Evolutionary conservation across 1,140 invertebrate genomes (phyloP).

Genomic region (Nixonia krombeini): DNA sequence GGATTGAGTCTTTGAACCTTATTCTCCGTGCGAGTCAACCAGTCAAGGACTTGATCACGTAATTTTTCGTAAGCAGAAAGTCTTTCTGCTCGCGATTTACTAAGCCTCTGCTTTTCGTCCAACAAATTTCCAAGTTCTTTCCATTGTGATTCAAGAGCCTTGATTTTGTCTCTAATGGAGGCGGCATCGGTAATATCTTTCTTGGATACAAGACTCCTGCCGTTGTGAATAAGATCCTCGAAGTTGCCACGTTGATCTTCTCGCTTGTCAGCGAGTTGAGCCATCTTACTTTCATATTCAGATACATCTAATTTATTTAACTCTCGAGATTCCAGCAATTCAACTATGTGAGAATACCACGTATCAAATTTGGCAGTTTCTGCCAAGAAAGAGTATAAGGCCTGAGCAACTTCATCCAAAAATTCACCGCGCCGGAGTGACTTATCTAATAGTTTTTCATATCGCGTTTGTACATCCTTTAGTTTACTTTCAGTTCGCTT

Average conservation of each 20-base stretch:
- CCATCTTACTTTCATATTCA: conserved; percentile 79
- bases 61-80: conserved; percentile 87
- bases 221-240: conserved; percentile 84
- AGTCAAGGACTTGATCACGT: conserved; percentile 86
- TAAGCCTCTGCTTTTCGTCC: conserved; percentile 87
- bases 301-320: conserved; percentile 78
- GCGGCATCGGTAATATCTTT: conserved; percentile 92
- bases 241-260: conserved; percentile 76
- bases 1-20: conserved; percentile 81
- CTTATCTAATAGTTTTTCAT: conserved; percentile 87
- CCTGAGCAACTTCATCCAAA: conserved; percentile 84
- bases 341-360: conserved; percentile 81
- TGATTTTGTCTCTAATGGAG: conserved; percentile 88
- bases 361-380: conserved; percentile 79
- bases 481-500: conserved; percentile 92
- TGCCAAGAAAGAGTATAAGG: conserved; percentile 81
- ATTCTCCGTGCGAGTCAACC: conserved; percentile 86
- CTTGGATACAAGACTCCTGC: conserved; percentile 87
- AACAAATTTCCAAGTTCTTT: conserved; percentile 84
- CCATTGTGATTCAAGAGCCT: conserved; percentile 90
- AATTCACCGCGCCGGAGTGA: conserved; percentile 84
- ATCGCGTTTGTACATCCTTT: conserved; percentile 85
- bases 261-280: conserved; percentile 69
- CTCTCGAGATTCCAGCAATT: conserved; percentile 83
- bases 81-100: conserved; percentile 86